A percentile compares a stretch with the other conserved stretches of the same genome.
These are phyloP conservation scores for Oncorhynchus mykiss DNA, from an alignment of 2,113 vertebrate species.

Conservation along the genomic window DNA sequence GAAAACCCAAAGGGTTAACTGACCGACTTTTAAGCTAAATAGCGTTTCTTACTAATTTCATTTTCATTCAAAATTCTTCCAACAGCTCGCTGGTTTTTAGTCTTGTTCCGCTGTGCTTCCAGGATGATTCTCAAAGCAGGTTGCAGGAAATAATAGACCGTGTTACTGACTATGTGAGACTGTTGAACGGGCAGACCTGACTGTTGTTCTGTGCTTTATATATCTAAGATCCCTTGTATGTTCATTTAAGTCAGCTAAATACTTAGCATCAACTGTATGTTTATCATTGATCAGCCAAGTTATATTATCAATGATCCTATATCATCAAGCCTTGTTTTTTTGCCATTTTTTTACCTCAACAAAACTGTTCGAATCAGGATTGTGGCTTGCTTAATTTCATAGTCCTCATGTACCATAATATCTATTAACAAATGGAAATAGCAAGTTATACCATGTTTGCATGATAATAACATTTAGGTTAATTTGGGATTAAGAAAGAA, in stretches of 20 bases:
- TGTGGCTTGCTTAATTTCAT: background rate
- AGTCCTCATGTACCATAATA: background rate
- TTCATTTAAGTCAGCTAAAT: conserved; percentile 29
- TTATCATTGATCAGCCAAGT: no score
- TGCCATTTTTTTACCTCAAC: background rate
- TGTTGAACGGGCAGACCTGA: conserved; percentile 47
- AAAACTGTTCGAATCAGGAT: no score
- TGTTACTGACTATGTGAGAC: conserved; percentile 13
- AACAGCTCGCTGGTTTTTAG: conserved; percentile 55
- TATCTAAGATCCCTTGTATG: background rate
- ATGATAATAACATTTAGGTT: background rate
- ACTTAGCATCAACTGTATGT: conserved; percentile 17
- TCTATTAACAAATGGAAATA: background rate
- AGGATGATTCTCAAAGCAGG: conserved; percentile 46
- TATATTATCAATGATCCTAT: no score
- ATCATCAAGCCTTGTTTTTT: no score
- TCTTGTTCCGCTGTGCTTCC: conserved; percentile 75
- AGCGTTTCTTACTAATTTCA: conserved; percentile 38
- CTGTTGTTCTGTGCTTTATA: conserved; percentile 29
- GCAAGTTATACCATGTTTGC: background rate
- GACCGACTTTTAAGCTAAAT: conserved; percentile 27
- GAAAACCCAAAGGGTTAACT: conserved; percentile 36
- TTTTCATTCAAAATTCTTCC: conserved; percentile 68
- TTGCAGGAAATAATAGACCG: background rate
- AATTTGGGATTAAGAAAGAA: background rate